Evolutionary conservation across 2,113 vertebrate species (phyloP).

Genomic region (Spea multiplicata): DNA sequence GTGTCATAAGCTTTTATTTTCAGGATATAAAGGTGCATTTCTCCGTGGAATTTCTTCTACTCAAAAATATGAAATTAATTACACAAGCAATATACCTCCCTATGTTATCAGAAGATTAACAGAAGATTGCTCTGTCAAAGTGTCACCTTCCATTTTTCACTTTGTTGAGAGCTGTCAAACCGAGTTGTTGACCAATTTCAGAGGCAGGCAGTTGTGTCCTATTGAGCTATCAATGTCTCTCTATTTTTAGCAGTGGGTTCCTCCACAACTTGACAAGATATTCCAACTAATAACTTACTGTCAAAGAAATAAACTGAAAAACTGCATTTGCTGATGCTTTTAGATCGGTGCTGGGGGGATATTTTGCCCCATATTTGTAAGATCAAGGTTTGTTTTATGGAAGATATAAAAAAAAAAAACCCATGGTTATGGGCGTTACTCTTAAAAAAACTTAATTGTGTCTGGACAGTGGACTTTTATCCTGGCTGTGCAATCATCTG

Average conservation of each 20-base stretch:
- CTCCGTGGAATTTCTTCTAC: conserved; percentile 50
- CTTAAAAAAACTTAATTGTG: background rate
- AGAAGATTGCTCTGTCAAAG: conserved; percentile 30
- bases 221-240: conserved; percentile 47
- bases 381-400: conserved; percentile 39
- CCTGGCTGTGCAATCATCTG: background rate
- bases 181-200: conserved; percentile 40
- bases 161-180: conserved; percentile 46
- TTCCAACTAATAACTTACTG: conserved; percentile 57
- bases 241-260: conserved; percentile 55
- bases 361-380: conserved; percentile 13
- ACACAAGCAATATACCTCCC: conserved; percentile 35
- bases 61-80: conserved; percentile 55
- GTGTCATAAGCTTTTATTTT: conserved; percentile 49
- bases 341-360: background rate
- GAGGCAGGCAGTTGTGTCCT: conserved; percentile 46
- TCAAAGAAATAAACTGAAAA: conserved; percentile 51
- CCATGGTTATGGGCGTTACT: no score
- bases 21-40: conserved; percentile 43
- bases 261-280: conserved; percentile 53
- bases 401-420: background rate
- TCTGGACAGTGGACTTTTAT: background rate
- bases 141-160: conserved; percentile 42
- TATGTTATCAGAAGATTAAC: conserved; percentile 49
- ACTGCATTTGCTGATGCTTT: conserved; percentile 22